phyloP scores from a whole-genome alignment of 1,140 invertebrate genomes.

The Pentalonia nigronervosa region DNA sequence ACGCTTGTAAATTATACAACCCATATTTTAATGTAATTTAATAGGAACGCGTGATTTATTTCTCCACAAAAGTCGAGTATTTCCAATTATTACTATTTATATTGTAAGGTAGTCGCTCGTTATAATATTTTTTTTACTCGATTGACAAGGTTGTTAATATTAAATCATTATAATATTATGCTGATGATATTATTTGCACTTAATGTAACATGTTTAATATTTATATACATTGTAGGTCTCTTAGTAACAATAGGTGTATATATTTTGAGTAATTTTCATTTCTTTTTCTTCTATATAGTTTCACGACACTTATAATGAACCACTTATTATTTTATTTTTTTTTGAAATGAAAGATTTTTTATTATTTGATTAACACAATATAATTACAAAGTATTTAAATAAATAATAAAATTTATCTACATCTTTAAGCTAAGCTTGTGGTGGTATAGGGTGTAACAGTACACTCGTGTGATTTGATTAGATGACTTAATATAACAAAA shows the following conservation, averaged over 20 bases:
- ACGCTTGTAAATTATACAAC: neutral
- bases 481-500: too few species aligned
- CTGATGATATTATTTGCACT: neutral
- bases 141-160: neutral
- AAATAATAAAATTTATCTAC: too few species aligned
- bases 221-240: neutral
- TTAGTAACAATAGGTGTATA: neutral
- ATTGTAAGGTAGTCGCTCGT: neutral
- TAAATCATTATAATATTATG: neutral
- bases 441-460: too few species aligned
- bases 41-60: neutral
- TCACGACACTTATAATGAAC: neutral
- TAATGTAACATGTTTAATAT: neutral
- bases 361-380: too few species aligned
- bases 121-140: neutral
- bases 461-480: too few species aligned
- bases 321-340: neutral
- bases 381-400: too few species aligned
- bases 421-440: too few species aligned
- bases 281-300: neutral
- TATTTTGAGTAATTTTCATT: neutral
- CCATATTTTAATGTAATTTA: neutral
- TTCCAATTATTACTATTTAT: neutral
- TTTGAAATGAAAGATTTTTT: too few species aligned
- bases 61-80: neutral